A percentile compares a stretch with the other conserved stretches of the same genome.
phyloP scores from a whole-genome alignment of 2,113 vertebrate species.

The Tetrax tetrax region DNA sequence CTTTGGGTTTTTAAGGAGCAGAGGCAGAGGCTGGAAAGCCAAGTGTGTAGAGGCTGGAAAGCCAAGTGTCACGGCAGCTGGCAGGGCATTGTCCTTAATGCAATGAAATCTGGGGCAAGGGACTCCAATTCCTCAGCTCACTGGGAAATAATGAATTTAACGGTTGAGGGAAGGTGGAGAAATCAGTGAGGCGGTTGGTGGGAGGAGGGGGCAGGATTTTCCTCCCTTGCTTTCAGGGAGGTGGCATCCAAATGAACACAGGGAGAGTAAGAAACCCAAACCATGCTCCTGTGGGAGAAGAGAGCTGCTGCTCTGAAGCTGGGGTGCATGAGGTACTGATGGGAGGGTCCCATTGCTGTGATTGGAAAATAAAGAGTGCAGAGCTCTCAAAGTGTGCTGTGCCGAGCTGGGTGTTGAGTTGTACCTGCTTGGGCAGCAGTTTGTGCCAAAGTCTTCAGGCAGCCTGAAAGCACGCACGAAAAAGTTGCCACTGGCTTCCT shows the following conservation, averaged over 20 bases:
- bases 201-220: neutral
- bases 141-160: neutral
- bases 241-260: neutral
- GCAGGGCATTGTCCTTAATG: neutral
- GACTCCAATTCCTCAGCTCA: neutral
- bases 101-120: neutral
- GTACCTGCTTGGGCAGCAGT: neutral
- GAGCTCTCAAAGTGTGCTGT: neutral
- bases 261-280: neutral
- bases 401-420: neutral
- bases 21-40: neutral
- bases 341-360: neutral
- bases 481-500: neutral
- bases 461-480: fast-evolving
- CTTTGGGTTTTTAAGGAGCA: neutral
- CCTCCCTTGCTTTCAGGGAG: neutral
- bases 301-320: neutral
- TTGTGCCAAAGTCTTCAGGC: neutral
- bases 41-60: neutral
- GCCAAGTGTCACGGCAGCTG: neutral
- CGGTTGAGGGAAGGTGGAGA: fast-evolving
- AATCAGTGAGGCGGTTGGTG: neutral
- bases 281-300: fast-evolving
- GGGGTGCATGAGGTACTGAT: neutral
- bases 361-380: neutral